Percentiles rank a stretch among this genome's conserved stretches.
Evolutionary conservation across 1,140 invertebrate species (phyloP).

Genomic region (Cydia pomonella): DNA sequence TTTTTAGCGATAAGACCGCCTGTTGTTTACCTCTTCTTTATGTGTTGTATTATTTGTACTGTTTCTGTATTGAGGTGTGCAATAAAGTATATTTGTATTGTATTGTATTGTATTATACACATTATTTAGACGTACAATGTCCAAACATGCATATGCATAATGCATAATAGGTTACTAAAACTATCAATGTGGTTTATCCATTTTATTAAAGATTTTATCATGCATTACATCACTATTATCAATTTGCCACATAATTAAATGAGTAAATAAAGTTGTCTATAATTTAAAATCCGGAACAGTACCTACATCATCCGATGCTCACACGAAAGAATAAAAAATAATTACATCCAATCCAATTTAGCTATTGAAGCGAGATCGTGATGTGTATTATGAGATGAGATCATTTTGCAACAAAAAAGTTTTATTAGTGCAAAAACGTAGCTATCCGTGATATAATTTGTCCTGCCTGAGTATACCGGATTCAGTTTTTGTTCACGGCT

Average conservation of each 20-base stretch:
- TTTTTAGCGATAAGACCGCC: too few relatives aligned
- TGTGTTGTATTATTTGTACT: too few relatives aligned
- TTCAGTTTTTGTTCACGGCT: constrained; percentile 44
- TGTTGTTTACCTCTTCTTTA: too few relatives aligned
- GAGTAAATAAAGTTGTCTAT: constrained; percentile 15
- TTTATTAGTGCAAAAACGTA: constrained; percentile 54
- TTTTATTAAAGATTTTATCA: neutral
- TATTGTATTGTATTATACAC: too few relatives aligned
- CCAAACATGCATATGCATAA: too few relatives aligned
- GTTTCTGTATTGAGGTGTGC: too few relatives aligned
- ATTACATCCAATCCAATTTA: constrained; percentile 37
- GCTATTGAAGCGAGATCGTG: constrained; percentile 37
- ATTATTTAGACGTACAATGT: too few relatives aligned
- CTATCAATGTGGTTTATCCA: too few relatives aligned
- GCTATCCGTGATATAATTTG: constrained; percentile 39
- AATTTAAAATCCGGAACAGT: constrained; percentile 14
- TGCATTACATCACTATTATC: neutral
- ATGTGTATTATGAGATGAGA: constrained; percentile 46
- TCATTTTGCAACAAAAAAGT: constrained; percentile 52
- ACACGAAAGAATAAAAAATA: constrained; percentile 37
- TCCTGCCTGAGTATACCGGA: constrained; percentile 51
- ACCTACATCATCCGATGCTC: constrained; percentile 15
- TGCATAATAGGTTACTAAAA: too few relatives aligned
- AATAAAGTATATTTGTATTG: too few relatives aligned
- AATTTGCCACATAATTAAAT: neutral